phyloP scores from a whole-genome alignment of 2,888 invertebrate species.

The Incurvaria masculella region DNA sequence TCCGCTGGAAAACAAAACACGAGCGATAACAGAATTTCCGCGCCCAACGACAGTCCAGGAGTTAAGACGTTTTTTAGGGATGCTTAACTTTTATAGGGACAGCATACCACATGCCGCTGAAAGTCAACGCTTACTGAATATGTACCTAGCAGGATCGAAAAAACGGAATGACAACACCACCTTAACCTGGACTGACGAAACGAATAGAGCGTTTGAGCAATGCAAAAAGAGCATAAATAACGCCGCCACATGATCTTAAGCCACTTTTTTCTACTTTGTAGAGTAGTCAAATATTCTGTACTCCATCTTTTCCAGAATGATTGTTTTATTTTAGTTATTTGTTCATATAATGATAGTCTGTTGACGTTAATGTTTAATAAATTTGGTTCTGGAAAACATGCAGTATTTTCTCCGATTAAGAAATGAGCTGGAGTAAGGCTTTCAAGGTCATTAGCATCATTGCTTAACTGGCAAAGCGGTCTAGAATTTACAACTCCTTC shows the following conservation, averaged over 20 bases:
- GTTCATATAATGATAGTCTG: background rate
- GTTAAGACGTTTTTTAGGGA: no score
- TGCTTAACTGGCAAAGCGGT: background rate
- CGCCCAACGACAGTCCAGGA: no score
- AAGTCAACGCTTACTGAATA: no score
- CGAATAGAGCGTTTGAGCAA: no score
- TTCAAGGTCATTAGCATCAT: background rate
- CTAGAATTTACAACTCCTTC: conserved; percentile 1
- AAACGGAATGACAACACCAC: no score
- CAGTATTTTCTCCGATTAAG: conserved; percentile 10
- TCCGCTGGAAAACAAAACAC: no score
- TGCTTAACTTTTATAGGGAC: no score
- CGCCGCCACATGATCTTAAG: background rate
- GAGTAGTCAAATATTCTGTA: background rate
- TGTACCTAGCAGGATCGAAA: no score
- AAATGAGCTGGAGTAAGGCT: background rate
- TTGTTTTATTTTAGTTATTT: background rate
- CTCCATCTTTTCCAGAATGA: background rate
- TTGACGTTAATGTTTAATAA: background rate
- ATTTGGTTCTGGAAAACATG: conserved; percentile 10
- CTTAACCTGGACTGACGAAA: no score
- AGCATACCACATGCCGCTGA: no score
- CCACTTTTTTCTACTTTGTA: background rate
- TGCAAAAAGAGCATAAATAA: no score
- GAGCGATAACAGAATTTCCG: no score